Conservation (phyloP, 1,140 invertebrate species). For the Plectrocnemia conspersa region DNA sequence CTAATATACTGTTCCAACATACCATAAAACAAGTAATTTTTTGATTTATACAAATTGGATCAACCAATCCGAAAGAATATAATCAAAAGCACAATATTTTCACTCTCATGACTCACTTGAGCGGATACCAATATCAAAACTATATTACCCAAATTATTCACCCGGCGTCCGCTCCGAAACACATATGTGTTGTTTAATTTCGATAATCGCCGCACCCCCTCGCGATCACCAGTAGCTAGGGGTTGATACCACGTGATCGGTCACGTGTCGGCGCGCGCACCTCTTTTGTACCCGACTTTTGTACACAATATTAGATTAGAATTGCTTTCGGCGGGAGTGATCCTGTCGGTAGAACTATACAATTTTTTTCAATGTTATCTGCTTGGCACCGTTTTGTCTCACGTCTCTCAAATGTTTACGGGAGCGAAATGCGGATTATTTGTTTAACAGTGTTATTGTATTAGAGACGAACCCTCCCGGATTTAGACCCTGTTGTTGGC, state of each 20-base stretch:
- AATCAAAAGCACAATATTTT: no score
- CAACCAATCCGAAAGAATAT: no score
- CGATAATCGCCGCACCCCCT: slow-evolving; percentile 28
- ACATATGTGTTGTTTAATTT: slow-evolving; percentile 29
- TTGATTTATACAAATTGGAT: no score
- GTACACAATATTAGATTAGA: slow-evolving; percentile 34
- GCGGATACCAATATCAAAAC: no score
- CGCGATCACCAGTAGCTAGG: neutral
- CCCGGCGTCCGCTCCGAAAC: no score
- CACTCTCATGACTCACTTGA: no score
- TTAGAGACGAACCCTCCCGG: slow-evolving; percentile 1
- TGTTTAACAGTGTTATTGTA: slow-evolving; percentile 31
- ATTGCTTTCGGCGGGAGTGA: slow-evolving; percentile 25
- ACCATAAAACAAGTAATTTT: no score
- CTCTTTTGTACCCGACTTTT: slow-evolving; percentile 22
- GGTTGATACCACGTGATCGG: slow-evolving; percentile 27
- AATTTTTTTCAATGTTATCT: slow-evolving; percentile 9
- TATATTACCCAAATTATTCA: no score
- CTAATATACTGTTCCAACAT: no score
- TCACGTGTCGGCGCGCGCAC: slow-evolving; percentile 19
- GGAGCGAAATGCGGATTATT: slow-evolving; percentile 30
- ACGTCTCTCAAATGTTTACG: slow-evolving; percentile 34
- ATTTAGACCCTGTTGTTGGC: neutral
- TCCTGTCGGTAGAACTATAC: neutral
- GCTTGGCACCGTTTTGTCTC: slow-evolving; percentile 26